Percentiles rank a stretch among this genome's conserved stretches.
Evolutionary conservation across 2,888 invertebrate genomes (phyloP).

Genomic region (Gerris lacustris): DNA sequence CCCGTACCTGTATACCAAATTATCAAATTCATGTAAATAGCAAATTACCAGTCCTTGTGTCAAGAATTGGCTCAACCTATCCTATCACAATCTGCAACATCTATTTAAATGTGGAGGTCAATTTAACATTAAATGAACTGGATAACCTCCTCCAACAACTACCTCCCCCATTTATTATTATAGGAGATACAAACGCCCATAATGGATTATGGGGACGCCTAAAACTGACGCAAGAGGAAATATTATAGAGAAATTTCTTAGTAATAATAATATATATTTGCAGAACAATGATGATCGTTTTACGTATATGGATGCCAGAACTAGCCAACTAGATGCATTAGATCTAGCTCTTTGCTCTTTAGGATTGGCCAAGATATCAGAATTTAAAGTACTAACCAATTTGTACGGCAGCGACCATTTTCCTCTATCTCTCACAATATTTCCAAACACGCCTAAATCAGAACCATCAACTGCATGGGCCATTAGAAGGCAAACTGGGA

Average conservation of each 20-base stretch:
- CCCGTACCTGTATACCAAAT: background rate
- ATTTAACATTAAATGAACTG: background rate
- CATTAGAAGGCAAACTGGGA: constrained; percentile 5
- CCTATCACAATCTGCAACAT: constrained; percentile 8
- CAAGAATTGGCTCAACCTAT: background rate
- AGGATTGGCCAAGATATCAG: background rate
- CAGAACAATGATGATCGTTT: background rate
- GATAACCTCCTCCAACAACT: background rate
- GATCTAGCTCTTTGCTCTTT: background rate
- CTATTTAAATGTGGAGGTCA: background rate
- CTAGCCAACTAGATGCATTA: background rate
- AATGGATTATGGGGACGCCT: constrained; percentile 4
- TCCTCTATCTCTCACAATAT: background rate
- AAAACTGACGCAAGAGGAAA: constrained; percentile 10
- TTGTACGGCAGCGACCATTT: background rate
- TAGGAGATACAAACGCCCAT: constrained; percentile 9
- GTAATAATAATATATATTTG: background rate
- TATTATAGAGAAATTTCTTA: background rate
- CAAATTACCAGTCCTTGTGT: background rate
- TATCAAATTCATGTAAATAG: background rate
- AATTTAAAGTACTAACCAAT: background rate
- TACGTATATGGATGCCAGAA: background rate
- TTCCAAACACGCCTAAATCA: background rate
- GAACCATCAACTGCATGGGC: background rate
- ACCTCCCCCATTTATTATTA: constrained; percentile 3